Evolutionary conservation across 2,113 vertebrate genomes (phyloP).

Genomic region (Nestor notabilis): DNA sequence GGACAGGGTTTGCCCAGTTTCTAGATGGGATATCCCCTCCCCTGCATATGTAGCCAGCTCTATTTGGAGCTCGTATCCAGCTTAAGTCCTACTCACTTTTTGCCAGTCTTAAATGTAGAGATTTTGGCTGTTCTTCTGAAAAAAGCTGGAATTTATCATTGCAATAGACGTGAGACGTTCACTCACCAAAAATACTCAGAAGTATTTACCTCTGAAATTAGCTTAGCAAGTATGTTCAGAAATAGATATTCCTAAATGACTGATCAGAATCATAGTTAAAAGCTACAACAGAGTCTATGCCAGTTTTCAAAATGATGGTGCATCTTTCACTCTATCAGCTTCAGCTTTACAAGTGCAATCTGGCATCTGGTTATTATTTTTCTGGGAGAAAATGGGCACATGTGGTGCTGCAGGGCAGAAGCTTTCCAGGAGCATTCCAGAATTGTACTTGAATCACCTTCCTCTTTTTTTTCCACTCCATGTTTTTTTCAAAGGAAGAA

Average conservation of each 20-base stretch:
- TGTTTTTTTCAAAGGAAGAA: neutral
- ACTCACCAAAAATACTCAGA: neutral
- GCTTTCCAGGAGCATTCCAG: neutral
- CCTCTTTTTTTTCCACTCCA: fast-evolving
- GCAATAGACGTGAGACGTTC: neutral
- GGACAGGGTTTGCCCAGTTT: neutral
- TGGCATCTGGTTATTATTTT: neutral
- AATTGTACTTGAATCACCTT: neutral
- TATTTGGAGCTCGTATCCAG: neutral
- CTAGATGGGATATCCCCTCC: neutral
- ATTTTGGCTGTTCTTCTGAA: neutral
- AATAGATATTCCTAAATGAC: neutral
- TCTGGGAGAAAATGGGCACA: neutral
- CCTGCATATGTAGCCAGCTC: neutral
- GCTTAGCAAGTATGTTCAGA: neutral
- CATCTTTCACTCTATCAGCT: neutral
- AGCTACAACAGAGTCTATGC: neutral
- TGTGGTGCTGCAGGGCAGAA: neutral
- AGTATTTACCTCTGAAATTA: neutral
- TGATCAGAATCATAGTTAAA: neutral
- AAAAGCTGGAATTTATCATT: neutral
- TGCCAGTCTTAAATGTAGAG: neutral
- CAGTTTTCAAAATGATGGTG: neutral
- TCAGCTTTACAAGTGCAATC: neutral
- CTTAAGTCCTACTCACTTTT: neutral